A percentile compares a stretch with the other conserved stretches of the same genome.
Evolutionary conservation across 2,888 invertebrate species (phyloP).

Genomic region (Timandra comae): DNA sequence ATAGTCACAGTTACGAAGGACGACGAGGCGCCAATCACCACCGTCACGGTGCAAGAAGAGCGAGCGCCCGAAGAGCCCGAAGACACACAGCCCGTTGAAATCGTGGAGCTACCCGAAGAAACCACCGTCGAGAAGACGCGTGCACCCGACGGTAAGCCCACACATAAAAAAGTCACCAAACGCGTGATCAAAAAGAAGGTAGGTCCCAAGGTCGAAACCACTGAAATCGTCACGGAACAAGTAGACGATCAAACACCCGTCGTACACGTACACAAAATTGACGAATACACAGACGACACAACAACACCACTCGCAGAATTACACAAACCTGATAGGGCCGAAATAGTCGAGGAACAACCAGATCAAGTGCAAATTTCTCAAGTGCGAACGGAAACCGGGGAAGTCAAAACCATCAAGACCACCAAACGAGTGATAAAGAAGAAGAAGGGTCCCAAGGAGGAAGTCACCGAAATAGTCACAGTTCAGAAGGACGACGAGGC

Average conservation of each 20-base stretch:
- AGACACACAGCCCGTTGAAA: conserved; percentile 6
- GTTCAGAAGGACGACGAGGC: conserved; percentile 22
- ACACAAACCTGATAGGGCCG: conserved; percentile 13
- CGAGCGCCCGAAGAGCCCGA: conserved; percentile 16
- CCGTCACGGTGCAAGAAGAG: conserved; percentile 31
- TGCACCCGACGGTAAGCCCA: conserved; percentile 33
- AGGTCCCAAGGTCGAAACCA: conserved; percentile 27
- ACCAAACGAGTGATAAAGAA: conserved; percentile 14
- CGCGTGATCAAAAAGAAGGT: conserved; percentile 32
- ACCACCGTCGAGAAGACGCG: conserved; percentile 17
- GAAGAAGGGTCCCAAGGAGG: conserved; percentile 17
- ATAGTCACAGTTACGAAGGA: conserved; percentile 23
- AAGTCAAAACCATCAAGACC: conserved; percentile 17
- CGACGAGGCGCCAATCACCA: conserved; percentile 16
- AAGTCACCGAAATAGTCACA: conserved; percentile 25
- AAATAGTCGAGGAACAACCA: conserved; percentile 33
- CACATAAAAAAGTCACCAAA: conserved; percentile 26
- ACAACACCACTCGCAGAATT: conserved; percentile 17
- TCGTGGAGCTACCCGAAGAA: conserved; percentile 32
- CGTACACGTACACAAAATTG: conserved; percentile 25
- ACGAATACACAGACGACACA: conserved; percentile 20
- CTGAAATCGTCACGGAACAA: conserved; percentile 37
- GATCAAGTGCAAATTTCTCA: conserved; percentile 47
- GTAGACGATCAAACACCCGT: conserved; percentile 14
- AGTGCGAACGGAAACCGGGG: conserved; percentile 29